Evolutionary conservation across 2,797 vertebrate species (phyloP), one percentile per base, ranked within the genome.

Genomic region (Sebastes alutus): DNA sequence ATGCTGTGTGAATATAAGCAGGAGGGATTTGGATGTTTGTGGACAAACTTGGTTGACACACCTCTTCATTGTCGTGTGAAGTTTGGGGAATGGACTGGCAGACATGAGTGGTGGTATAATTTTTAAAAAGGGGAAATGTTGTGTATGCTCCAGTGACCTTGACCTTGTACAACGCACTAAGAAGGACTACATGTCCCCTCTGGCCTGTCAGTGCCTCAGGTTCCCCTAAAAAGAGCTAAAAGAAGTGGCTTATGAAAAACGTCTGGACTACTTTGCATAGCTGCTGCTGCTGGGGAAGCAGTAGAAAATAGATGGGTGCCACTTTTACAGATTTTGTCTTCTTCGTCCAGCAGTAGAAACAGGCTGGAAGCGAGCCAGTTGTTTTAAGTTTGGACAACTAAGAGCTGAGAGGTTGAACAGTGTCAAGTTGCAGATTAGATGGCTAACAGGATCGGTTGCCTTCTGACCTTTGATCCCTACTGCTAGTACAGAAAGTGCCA

Each of bases 361-460:
- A 2, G 14, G 2, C 52, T 61, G 32, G 56, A 81, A 80, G 16
- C 27, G 33, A 68, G 54, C 32, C 68, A 25, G 54, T 75, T 81
- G 75, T 82, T 84, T 87, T 82, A 65, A 75, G 82, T 72, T 49
- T 73, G 55, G 62, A 46, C 82, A n/a, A 3, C 23, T n/a, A 63
- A 46, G 42, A 30, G 23, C n/a, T 27, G 16, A 66, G 59, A 70
- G 32, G 35, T 52, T 49, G 4, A 63, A 25, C 54, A 3, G 87
- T 67, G 72, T 90, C 46, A 60, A 8, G 46, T 86, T 86, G 46
- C 83, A 65, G 49, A 29, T 63, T 42, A 59, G 38, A 61, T 38
- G 64, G 35, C 35, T 6, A 2, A 61, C 59, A 6, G 29, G 60
- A 35, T 75, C 56, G 27, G 58, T 25, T 63, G 64, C 29, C 10